A percentile compares a stretch with the other conserved stretches of the same genome.
phyloP scores from a whole-genome alignment of 1,140 invertebrate species.

The Drosophila grimshawi region DNA sequence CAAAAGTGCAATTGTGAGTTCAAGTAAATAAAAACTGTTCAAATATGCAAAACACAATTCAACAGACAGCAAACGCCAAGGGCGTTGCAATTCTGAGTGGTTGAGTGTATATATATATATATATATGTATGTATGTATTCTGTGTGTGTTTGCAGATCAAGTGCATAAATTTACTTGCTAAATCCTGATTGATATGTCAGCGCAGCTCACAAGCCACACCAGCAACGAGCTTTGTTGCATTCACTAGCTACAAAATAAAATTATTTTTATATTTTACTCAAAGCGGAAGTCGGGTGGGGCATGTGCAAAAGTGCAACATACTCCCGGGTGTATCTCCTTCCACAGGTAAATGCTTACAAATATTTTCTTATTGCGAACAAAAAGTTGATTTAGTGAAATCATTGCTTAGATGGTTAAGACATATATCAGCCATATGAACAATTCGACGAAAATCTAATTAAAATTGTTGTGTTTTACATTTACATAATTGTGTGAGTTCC shows the following conservation, averaged over 20 bases:
- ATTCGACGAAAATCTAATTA: too few relatives aligned
- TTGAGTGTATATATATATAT: slow-evolving; percentile 13
- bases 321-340: neutral
- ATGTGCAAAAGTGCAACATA: slow-evolving; percentile 30
- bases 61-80: slow-evolving; percentile 64
- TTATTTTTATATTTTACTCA: slow-evolving; percentile 46
- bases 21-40: slow-evolving; percentile 83
- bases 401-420: too few relatives aligned
- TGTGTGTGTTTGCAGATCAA: slow-evolving; percentile 44
- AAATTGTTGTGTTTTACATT: too few relatives aligned
- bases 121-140: slow-evolving; percentile 25
- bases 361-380: too few relatives aligned
- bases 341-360: neutral
- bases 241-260: slow-evolving; percentile 38
- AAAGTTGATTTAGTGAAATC: too few relatives aligned
- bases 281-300: slow-evolving; percentile 32
- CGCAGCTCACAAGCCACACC: slow-evolving; percentile 37
- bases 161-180: slow-evolving; percentile 81
- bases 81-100: slow-evolving; percentile 7
- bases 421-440: too few relatives aligned
- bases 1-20: slow-evolving; percentile 83
- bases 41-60: slow-evolving; percentile 81
- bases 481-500: too few relatives aligned
- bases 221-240: slow-evolving; percentile 38
- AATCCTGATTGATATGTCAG: slow-evolving; percentile 79